A percentile compares a stretch with the other conserved stretches of the same genome.
These are phyloP conservation scores for Pectinophora gossypiella DNA, from an alignment of 1,140 invertebrate species.

Conservation along the genomic window DNA sequence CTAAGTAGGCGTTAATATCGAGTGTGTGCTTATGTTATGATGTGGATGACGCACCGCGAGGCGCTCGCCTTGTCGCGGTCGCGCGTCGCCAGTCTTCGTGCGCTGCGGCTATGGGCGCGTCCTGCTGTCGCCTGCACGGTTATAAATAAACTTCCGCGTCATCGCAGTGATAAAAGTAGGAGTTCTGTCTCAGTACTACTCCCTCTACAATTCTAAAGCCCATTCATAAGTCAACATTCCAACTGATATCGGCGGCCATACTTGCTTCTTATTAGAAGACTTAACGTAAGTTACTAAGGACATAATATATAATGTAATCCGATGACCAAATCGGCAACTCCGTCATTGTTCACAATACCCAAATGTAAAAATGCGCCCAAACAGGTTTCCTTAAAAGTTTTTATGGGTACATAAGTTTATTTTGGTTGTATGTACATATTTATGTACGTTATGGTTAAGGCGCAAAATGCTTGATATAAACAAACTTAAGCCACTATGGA, in stretches of 20 bases:
- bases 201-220: not conserved
- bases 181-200: not conserved
- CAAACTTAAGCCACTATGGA: too few species aligned
- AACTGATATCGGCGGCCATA: not conserved
- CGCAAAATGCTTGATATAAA: too few species aligned
- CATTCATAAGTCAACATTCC: not conserved
- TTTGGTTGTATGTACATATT: too few species aligned
- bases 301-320: not conserved
- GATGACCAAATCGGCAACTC: not conserved
- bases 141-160: conserved; percentile 63
- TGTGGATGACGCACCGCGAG: conserved; percentile 63
- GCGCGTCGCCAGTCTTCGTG: conserved; percentile 42
- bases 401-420: too few species aligned
- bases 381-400: too few species aligned
- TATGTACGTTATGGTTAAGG: too few species aligned
- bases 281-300: not conserved
- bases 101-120: conserved; percentile 46
- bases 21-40: conserved; percentile 32
- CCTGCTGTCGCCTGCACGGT: conserved; percentile 53
- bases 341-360: not conserved
- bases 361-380: too few species aligned
- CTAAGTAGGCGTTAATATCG: conserved; percentile 15
- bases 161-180: conserved; percentile 39
- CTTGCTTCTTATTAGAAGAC: not conserved
- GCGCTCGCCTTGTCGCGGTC: conserved; percentile 47